A percentile compares a stretch with the other conserved stretches of the same genome.
phyloP scores from a whole-genome alignment of 2,888 invertebrate species.

The Dastarcus helophoroides region DNA sequence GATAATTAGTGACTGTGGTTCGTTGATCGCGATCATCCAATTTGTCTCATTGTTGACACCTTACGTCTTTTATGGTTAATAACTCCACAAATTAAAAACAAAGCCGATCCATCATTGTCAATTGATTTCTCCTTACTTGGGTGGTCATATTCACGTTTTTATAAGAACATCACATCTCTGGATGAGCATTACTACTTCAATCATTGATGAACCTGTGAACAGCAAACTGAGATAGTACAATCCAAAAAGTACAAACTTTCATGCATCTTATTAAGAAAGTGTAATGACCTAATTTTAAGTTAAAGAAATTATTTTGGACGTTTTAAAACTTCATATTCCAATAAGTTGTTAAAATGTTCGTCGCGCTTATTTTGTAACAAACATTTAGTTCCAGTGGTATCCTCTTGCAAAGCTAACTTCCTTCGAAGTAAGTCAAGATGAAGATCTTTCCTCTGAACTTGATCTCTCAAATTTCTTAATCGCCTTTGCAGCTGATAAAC shows the following conservation, averaged over 20 bases:
- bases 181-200: no score
- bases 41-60: slow-evolving; percentile 1
- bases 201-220: no score
- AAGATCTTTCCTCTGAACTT: slow-evolving; percentile 81
- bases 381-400: slow-evolving; percentile 51
- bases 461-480: slow-evolving; percentile 75
- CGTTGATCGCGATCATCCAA: slow-evolving; percentile 1
- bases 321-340: no score
- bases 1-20: no score
- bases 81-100: not conserved
- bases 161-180: no score
- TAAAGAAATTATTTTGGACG: no score
- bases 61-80: not conserved
- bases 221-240: no score
- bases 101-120: slow-evolving; percentile 1
- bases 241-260: no score
- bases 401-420: slow-evolving; percentile 76
- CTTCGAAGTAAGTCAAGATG: slow-evolving; percentile 81
- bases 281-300: no score
- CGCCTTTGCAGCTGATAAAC: slow-evolving; percentile 83
- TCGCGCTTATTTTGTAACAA: slow-evolving; percentile 56
- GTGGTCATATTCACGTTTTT: no score
- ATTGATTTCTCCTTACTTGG: not conserved
- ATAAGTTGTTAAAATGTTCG: no score
- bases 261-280: no score